Conservation (phyloP, 2,113 vertebrate genomes). For the Tor tambroides region DNA sequence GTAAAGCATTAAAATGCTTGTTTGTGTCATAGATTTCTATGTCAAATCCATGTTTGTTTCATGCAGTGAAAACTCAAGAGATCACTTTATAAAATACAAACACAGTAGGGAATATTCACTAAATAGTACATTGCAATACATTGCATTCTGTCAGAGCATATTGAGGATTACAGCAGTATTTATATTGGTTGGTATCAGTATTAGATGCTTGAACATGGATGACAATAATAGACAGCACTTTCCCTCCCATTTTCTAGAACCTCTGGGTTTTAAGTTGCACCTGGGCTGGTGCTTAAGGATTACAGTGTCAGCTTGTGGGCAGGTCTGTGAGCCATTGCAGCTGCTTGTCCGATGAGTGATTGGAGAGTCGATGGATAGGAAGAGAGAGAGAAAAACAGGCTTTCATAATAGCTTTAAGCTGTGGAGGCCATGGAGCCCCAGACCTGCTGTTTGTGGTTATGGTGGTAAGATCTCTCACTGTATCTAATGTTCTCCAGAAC, state of each 20-base stretch:
- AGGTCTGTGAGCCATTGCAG: conserved; percentile 30
- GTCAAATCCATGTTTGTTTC: conserved; percentile 14
- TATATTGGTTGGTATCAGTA: conserved; percentile 16
- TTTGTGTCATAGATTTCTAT: conserved; percentile 28
- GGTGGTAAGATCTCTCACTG: conserved; percentile 35
- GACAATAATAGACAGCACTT: conserved; percentile 35
- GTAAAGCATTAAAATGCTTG: conserved; percentile 18
- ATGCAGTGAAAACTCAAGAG: neutral
- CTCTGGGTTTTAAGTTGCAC: conserved; percentile 29
- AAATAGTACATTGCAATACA: neutral
- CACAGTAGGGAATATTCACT: neutral
- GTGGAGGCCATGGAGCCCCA: conserved; percentile 5
- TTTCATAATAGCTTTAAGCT: conserved; percentile 45
- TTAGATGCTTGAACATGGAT: neutral
- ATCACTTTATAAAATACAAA: neutral
- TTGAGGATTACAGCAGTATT: neutral
- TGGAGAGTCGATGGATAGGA: conserved; percentile 4
- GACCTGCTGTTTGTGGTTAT: conserved; percentile 47
- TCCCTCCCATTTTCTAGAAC: conserved; percentile 13
- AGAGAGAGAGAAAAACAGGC: conserved; percentile 38
- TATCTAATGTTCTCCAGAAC: conserved; percentile 20
- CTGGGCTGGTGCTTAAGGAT: conserved; percentile 19
- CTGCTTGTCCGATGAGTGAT: conserved; percentile 48
- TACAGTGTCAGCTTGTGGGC: conserved; percentile 38
- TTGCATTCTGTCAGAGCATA: neutral